Evolutionary conservation across 2,113 vertebrate genomes (phyloP).

Genomic region (Urocynchramus pylzowi): DNA sequence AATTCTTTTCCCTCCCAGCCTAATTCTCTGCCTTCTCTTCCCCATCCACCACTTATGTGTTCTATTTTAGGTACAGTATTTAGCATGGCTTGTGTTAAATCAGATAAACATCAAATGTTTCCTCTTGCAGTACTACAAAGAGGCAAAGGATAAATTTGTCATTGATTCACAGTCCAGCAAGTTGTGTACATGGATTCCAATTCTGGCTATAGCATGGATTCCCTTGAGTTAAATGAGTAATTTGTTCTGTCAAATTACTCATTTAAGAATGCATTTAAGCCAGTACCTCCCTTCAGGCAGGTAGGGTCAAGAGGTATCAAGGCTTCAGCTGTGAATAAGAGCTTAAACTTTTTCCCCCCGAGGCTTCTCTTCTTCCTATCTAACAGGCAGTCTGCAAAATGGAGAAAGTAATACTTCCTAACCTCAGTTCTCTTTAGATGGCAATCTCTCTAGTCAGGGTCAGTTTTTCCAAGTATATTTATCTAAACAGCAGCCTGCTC

Average conservation of each 20-base stretch:
- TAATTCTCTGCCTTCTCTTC: neutral
- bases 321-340: neutral
- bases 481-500: neutral
- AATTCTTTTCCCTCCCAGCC: conserved; percentile 49
- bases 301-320: neutral
- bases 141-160: neutral
- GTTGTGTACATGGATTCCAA: neutral
- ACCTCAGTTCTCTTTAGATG: neutral
- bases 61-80: conserved; percentile 32
- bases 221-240: conserved; percentile 16
- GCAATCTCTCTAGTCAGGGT: neutral
- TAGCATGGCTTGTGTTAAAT: conserved; percentile 54
- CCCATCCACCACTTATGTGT: neutral
- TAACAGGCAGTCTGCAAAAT: neutral
- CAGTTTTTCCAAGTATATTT: neutral
- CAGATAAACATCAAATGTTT: conserved; percentile 3
- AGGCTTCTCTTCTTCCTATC: neutral
- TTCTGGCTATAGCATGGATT: neutral
- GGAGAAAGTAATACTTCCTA: neutral
- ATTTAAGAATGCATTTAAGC: neutral
- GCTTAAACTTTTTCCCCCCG: neutral
- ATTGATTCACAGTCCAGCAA: neutral
- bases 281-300: neutral
- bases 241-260: neutral
- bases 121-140: neutral